Percentiles rank a stretch among this genome's conserved stretches.
Conservation (phyloP, 2,797 vertebrate species). For the Geotrypetes seraphini region DNA sequence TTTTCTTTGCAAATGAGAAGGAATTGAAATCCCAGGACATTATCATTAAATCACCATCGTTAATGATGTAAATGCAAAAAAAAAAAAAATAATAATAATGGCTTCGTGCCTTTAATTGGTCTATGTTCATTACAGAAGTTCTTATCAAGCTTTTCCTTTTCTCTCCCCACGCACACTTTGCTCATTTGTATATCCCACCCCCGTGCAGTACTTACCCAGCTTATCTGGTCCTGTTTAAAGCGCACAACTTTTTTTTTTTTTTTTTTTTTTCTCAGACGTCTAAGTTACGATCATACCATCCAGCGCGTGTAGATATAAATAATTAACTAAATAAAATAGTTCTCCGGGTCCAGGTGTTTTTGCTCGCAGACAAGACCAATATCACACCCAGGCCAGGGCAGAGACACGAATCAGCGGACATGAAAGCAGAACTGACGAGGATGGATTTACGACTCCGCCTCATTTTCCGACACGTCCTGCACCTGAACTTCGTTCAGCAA, state of each 20-base stretch:
- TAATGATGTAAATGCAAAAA: constrained; percentile 52
- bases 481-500: too few species aligned
- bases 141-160: constrained; percentile 53
- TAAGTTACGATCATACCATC: too few species aligned
- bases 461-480: too few species aligned
- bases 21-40: constrained; percentile 47
- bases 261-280: too few species aligned
- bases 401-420: constrained; percentile 1
- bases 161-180: too few species aligned
- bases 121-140: constrained; percentile 55
- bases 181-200: constrained; percentile 45
- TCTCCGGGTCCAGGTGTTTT: constrained; percentile 26
- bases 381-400: constrained; percentile 3
- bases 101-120: constrained; percentile 54
- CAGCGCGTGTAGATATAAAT: too few species aligned
- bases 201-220: constrained; percentile 49
- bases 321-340: too few species aligned
- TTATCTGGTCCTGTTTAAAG: constrained; percentile 52
- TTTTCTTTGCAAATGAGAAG: constrained; percentile 54
- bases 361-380: constrained; percentile 13
- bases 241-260: constrained; percentile 51
- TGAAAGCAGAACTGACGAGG: constrained; percentile 16
- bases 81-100: too few species aligned
- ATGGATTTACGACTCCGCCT: neutral
- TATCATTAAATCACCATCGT: constrained; percentile 47